phyloP scores from a whole-genome alignment of 1,140 invertebrate species.

The Drosophila auraria region DNA sequence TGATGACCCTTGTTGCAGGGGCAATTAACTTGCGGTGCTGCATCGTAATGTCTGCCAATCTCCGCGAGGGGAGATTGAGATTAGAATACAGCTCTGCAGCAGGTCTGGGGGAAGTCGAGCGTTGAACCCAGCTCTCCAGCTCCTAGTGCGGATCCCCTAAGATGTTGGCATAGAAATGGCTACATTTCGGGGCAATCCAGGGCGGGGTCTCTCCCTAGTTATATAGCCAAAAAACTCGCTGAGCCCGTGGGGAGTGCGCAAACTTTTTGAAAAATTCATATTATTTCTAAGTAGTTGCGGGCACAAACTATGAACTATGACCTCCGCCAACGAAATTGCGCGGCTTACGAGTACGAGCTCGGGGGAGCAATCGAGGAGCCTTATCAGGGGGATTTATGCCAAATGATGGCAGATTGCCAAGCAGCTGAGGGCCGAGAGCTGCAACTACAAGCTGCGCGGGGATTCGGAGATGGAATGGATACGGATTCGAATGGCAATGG shows the following conservation, averaged over 20 bases:
- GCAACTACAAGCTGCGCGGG: constrained; percentile 57
- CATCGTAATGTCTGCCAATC: constrained; percentile 44
- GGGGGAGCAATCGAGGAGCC: constrained; percentile 69
- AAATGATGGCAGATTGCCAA: constrained; percentile 83
- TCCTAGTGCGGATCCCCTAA: constrained; percentile 9
- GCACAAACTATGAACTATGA: constrained; percentile 62
- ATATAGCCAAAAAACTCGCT: constrained; percentile 56
- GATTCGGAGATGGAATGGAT: constrained; percentile 24
- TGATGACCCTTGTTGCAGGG: constrained; percentile 47
- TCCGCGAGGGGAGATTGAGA: constrained; percentile 37
- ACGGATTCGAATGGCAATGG: constrained; percentile 50
- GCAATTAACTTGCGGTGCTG: constrained; percentile 58
- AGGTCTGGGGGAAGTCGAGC: constrained; percentile 28
- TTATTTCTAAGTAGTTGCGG: constrained; percentile 62
- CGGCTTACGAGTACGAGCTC: constrained; percentile 68
- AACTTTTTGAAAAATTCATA: constrained; percentile 76
- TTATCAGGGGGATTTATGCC: constrained; percentile 77
- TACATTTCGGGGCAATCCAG: constrained; percentile 54
- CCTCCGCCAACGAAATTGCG: constrained; percentile 54
- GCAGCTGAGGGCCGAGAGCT: constrained; percentile 30
- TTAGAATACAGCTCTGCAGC: constrained; percentile 15
- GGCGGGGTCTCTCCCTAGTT: constrained; percentile 16
- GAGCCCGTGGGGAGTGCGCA: constrained; percentile 60
- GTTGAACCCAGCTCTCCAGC: constrained; percentile 51
- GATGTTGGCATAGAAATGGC: constrained; percentile 68